phyloP scores from a whole-genome alignment of 1,140 invertebrate species.

The Agrypnia vestita region DNA sequence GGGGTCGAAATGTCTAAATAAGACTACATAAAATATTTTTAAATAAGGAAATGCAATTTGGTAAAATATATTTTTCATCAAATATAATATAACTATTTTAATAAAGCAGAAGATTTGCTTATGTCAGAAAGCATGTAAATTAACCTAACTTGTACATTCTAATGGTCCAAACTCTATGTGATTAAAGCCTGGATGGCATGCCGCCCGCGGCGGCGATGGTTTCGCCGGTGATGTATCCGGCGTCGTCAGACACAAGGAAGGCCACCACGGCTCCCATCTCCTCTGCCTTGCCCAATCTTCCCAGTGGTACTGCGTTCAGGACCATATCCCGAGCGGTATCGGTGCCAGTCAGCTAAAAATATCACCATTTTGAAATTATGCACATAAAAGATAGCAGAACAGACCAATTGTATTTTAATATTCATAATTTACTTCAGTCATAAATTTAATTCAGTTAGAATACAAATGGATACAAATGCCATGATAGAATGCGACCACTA shows the following conservation, averaged over 20 bases:
- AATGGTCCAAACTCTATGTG: background rate
- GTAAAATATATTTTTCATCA: too few relatives aligned
- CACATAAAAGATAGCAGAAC: too few relatives aligned
- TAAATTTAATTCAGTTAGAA: too few relatives aligned
- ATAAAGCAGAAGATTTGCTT: background rate
- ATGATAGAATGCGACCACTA: too few relatives aligned
- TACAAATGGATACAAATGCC: too few relatives aligned
- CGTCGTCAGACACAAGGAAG: slow-evolving; percentile 93
- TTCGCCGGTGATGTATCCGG: slow-evolving; percentile 95
- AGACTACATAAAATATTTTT: too few relatives aligned
- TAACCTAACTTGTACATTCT: background rate
- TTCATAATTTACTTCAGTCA: too few relatives aligned
- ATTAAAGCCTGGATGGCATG: slow-evolving; percentile 78
- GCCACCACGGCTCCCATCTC: slow-evolving; percentile 91
- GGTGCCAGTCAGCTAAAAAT: slow-evolving; percentile 51
- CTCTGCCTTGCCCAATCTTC: slow-evolving; percentile 79
- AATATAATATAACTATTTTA: too few relatives aligned
- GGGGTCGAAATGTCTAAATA: too few relatives aligned
- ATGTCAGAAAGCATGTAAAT: background rate
- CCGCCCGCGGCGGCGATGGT: slow-evolving; percentile 89
- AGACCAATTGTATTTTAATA: too few relatives aligned
- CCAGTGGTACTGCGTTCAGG: slow-evolving; percentile 73
- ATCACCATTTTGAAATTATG: background rate
- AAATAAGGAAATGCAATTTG: too few relatives aligned
- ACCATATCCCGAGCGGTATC: slow-evolving; percentile 70